Conservation (phyloP, 2,113 vertebrate genomes). For the Delphinapterus leucas region DNA sequence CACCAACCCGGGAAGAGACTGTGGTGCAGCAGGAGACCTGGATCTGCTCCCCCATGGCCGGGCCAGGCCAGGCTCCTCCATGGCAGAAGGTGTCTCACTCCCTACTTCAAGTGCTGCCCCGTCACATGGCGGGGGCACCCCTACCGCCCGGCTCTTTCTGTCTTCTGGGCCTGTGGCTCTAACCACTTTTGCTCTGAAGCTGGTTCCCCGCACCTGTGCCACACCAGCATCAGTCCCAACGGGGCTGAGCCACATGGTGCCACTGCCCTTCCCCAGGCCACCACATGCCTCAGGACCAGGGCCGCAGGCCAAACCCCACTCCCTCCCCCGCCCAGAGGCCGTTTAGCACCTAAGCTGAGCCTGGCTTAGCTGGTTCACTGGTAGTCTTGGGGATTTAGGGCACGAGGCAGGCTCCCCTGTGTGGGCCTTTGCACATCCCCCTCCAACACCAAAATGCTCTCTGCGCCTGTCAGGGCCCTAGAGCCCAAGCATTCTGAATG, state of each 20-base stretch:
- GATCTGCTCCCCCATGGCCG: background rate
- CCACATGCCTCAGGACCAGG: background rate
- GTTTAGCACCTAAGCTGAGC: background rate
- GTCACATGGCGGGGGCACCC: accelerated
- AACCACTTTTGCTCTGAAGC: background rate
- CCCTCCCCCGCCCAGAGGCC: no score
- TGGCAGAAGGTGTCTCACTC: background rate
- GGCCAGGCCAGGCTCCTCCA: background rate
- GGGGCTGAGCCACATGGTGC: background rate
- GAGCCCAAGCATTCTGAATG: background rate
- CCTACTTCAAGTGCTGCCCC: no score
- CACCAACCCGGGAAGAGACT: background rate
- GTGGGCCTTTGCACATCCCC: background rate
- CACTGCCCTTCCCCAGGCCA: accelerated
- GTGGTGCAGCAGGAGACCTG: background rate
- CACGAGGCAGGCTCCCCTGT: background rate
- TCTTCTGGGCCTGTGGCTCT: background rate
- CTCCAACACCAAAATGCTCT: background rate
- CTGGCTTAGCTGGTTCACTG: background rate
- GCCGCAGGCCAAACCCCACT: background rate
- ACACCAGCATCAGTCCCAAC: accelerated
- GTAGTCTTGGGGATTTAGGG: background rate
- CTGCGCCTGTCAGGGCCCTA: background rate
- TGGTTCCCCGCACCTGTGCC: accelerated
- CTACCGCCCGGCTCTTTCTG: background rate